Conservation (phyloP, 2,888 invertebrate species). For the Cheilosia scutellata region DNA sequence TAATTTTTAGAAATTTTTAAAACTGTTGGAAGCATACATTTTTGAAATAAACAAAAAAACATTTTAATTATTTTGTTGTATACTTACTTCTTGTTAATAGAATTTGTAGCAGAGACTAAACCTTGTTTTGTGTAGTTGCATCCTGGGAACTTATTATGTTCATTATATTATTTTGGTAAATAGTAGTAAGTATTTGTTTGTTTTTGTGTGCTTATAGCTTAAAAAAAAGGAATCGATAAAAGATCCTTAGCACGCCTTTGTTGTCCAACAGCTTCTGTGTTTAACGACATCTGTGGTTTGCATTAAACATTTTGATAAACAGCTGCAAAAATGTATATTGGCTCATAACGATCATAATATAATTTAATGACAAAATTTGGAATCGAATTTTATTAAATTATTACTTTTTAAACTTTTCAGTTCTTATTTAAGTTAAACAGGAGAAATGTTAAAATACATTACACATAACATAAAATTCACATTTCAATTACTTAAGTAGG, state of each 20-base stretch:
- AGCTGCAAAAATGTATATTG: too few relatives aligned
- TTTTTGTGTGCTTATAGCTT: slow-evolving; percentile 40
- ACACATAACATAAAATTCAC: too few relatives aligned
- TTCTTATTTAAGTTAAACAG: too few relatives aligned
- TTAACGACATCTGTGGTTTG: neutral
- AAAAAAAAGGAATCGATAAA: neutral
- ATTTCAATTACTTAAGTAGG: too few relatives aligned
- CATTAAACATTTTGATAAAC: neutral
- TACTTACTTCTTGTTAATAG: slow-evolving; percentile 25
- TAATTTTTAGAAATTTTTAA: slow-evolving; percentile 55
- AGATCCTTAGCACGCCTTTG: slow-evolving; percentile 1
- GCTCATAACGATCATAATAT: too few relatives aligned
- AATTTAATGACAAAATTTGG: too few relatives aligned
- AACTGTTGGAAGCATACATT: slow-evolving; percentile 7
- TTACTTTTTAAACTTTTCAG: neutral
- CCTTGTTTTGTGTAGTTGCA: slow-evolving; percentile 58
- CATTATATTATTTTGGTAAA: slow-evolving; percentile 33
- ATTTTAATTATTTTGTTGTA: slow-evolving; percentile 7
- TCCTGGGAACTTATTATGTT: slow-evolving; percentile 23
- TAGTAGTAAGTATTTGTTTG: slow-evolving; percentile 56
- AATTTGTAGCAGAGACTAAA: slow-evolving; percentile 44
- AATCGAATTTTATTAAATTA: too few relatives aligned
- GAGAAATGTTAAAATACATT: too few relatives aligned
- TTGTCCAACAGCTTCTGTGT: slow-evolving; percentile 4
- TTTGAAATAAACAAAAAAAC: slow-evolving; percentile 41